Percentiles rank a stretch among this genome's conserved stretches.
phyloP scores from a whole-genome alignment of 2,888 invertebrate genomes.

The Heteromyza rotundicornis region DNA sequence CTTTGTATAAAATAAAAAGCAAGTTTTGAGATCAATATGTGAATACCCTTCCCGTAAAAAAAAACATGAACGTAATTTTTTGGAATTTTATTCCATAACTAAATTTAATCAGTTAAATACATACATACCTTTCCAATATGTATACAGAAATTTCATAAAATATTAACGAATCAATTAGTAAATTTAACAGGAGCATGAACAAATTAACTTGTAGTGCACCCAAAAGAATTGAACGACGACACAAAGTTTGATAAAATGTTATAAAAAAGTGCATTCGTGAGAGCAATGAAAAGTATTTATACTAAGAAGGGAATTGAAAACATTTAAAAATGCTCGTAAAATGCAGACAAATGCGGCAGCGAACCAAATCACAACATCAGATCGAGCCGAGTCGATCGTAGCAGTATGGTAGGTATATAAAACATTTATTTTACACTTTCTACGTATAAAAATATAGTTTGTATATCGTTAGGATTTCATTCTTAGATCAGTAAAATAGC shows the following conservation, averaged over 20 bases:
- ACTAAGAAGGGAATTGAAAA: no score
- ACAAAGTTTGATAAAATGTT: no score
- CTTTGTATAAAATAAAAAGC: no score
- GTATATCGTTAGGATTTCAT: not conserved
- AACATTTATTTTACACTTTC: slow-evolving; percentile 22
- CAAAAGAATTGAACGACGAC: no score
- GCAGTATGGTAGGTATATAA: not conserved
- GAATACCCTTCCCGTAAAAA: not conserved
- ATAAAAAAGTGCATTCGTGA: not conserved
- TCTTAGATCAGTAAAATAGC: not conserved
- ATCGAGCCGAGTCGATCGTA: no score
- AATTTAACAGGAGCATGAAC: not conserved
- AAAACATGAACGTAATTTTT: not conserved
- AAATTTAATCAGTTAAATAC: not conserved
- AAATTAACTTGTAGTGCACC: not conserved
- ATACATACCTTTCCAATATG: slow-evolving; percentile 1
- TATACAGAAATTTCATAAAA: not conserved
- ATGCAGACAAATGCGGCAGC: no score
- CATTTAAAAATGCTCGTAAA: no score
- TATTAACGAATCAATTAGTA: not conserved
- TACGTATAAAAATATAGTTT: slow-evolving; percentile 20
- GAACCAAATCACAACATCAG: no score
- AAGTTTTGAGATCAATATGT: no score
- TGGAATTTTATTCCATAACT: not conserved
- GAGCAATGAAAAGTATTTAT: no score